Percentiles rank a stretch among this genome's conserved stretches.
phyloP scores from a whole-genome alignment of 2,888 invertebrate genomes.

The Agonopterix arenella region DNA sequence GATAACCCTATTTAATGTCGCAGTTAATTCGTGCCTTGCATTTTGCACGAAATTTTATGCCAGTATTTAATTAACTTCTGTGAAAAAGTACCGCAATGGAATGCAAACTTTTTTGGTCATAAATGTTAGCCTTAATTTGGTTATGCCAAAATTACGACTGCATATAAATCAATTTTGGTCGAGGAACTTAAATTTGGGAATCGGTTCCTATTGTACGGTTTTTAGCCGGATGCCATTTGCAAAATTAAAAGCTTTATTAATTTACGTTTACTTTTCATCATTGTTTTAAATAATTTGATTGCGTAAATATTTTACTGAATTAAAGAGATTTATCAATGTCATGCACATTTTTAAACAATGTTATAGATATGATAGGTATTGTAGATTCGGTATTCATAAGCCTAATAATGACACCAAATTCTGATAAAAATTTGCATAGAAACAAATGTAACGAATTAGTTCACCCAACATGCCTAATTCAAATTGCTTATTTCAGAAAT shows the following conservation, averaged over 20 bases:
- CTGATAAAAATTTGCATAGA: slow-evolving; percentile 5
- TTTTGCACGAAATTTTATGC: slow-evolving; percentile 58
- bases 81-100: slow-evolving; percentile 43
- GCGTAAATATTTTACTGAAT: too few relatives aligned
- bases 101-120: slow-evolving; percentile 34
- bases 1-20: slow-evolving; percentile 18
- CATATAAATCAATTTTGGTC: slow-evolving; percentile 3
- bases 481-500: too few relatives aligned
- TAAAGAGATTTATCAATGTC: too few relatives aligned
- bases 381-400: too few relatives aligned
- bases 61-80: slow-evolving; percentile 56
- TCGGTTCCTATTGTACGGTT: slow-evolving; percentile 6
- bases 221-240: slow-evolving; percentile 1
- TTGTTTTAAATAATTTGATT: too few relatives aligned
- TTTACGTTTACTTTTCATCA: too few relatives aligned
- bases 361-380: too few relatives aligned
- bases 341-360: too few relatives aligned
- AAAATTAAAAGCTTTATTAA: neutral
- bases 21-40: slow-evolving; percentile 43
- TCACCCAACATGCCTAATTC: too few relatives aligned
- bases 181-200: slow-evolving; percentile 1
- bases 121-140: slow-evolving; percentile 20
- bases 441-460: slow-evolving; percentile 12
- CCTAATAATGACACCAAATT: neutral
- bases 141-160: slow-evolving; percentile 10